Evolutionary conservation across 1,140 invertebrate genomes (phyloP), one percentile per base, ranked within the genome.

Genomic region (Aphelenchoides fujianensis): DNA sequence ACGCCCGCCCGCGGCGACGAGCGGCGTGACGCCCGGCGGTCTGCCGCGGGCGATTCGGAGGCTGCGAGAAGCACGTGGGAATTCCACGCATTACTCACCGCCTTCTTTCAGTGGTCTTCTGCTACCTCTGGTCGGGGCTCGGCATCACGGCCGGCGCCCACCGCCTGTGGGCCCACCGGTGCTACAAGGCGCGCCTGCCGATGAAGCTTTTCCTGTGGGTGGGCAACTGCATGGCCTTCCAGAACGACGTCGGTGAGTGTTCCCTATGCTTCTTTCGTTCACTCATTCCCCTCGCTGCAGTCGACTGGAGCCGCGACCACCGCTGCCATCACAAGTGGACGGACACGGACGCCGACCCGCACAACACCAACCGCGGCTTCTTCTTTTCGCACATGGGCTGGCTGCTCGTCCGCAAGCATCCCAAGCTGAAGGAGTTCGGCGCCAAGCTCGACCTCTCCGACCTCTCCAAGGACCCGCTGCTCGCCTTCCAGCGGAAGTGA

Each of bases 361-460:
- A 97, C 81, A 96, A 97, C 85, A 92, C 93, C 1, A 92, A 89
- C 3, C 88, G 94, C 9, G 95, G 94, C 1, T 95, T 97, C 86
- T 97, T 98, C 88, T 97, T 97, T 85, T 89, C 94, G 0, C 95
- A 97, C 81, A 88, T 97, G 66, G 95, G 95, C 3, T 97, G 95
- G 95, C 86, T 97, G 41, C 84, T 97, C 32, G 91, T 91, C 71
- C 84, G 89, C 69, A 97, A 97, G 85, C 94, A 96, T 85, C 92
- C 92, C 0, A 90, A 94, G 64, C 91, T 97, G 12, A 92, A 89
- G 74, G 87, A 87, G 66, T 95, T 95, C 82, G 94, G 95, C 63
- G 90, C 91, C 79, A 87, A 88, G 63, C 88, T 97, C 19, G 93
- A 96, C 84, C 75, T 96, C 30, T 90, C 89, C 34, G 95, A 98